These are phyloP conservation scores for Ataeniobius toweri DNA, from an alignment of 2,797 vertebrate genomes.

Conservation along the genomic window DNA sequence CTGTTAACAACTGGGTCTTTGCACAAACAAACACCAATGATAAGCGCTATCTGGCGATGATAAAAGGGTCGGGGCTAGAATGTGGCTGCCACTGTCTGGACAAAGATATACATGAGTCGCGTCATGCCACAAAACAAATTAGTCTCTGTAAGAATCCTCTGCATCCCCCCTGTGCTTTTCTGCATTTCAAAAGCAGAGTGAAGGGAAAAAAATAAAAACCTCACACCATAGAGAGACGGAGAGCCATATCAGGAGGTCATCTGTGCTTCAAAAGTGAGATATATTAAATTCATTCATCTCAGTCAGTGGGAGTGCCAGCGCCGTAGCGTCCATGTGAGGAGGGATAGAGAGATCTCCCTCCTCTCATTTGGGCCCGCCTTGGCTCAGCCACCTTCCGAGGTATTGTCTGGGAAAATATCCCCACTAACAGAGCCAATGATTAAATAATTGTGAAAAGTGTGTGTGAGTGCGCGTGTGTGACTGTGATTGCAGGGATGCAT, in stretches of 20 bases:
- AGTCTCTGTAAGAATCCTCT: constrained; percentile 66
- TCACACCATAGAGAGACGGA: constrained; percentile 60
- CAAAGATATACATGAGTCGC: constrained; percentile 52
- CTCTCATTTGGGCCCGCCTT: constrained; percentile 45
- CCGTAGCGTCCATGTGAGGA: constrained; percentile 68
- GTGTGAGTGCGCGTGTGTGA: constrained; percentile 14
- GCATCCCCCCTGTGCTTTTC: constrained; percentile 59
- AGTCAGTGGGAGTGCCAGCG: constrained; percentile 67
- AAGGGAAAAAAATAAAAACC: constrained; percentile 40
- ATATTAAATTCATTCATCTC: constrained; percentile 80
- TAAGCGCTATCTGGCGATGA: constrained; percentile 51
- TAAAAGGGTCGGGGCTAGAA: constrained; percentile 36
- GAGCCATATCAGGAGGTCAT: constrained; percentile 74
- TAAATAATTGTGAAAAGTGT: constrained; percentile 70
- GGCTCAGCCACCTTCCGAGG: constrained; percentile 61
- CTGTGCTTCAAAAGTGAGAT: constrained; percentile 74
- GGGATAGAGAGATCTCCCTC: constrained; percentile 67
- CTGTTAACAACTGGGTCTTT: constrained; percentile 35
- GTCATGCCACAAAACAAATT: constrained; percentile 67
- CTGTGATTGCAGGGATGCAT: constrained; percentile 26
- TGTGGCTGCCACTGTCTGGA: constrained; percentile 33
- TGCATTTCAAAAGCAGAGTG: constrained; percentile 47
- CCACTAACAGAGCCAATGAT: constrained; percentile 75
- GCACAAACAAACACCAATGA: constrained; percentile 46
- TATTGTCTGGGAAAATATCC: constrained; percentile 76